phyloP scores from a whole-genome alignment of 2,888 invertebrate genomes.

The Chloroclysta siterata region DNA sequence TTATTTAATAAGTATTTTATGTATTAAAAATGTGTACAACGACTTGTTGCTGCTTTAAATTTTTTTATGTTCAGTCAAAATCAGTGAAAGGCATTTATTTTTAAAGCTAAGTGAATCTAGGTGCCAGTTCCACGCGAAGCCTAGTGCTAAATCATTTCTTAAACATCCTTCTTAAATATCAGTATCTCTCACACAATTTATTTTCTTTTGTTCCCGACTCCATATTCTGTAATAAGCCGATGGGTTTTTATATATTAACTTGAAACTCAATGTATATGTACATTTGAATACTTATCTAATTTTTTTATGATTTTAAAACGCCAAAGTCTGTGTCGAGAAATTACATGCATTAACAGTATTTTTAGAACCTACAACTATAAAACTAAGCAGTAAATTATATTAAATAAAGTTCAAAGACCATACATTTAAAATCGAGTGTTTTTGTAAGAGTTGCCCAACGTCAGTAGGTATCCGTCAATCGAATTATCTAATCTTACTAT shows the following conservation, averaged over 20 bases:
- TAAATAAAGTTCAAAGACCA: conserved; percentile 30
- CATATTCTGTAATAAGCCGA: not conserved
- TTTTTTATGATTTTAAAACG: no score
- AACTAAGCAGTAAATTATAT: conserved; percentile 14
- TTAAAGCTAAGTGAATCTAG: no score
- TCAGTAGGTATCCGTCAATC: conserved; percentile 54
- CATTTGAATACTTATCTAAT: no score
- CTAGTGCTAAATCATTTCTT: no score
- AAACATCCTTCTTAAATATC: not conserved
- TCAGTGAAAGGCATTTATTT: not conserved
- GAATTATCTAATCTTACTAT: conserved; percentile 70
- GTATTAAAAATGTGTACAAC: no score
- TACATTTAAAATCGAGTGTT: conserved; percentile 32
- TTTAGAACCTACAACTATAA: not conserved
- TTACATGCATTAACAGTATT: not conserved
- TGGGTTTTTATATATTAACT: not conserved
- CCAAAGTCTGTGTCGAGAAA: not conserved
- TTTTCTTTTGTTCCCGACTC: not conserved
- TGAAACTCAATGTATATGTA: not conserved
- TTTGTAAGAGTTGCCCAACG: conserved; percentile 51
- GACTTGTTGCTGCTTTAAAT: not conserved
- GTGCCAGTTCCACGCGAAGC: no score
- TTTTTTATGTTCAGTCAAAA: not conserved
- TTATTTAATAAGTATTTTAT: no score
- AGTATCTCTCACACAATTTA: not conserved